Conservation (phyloP, 2,888 invertebrate species). For the Physocephala rufipes region DNA sequence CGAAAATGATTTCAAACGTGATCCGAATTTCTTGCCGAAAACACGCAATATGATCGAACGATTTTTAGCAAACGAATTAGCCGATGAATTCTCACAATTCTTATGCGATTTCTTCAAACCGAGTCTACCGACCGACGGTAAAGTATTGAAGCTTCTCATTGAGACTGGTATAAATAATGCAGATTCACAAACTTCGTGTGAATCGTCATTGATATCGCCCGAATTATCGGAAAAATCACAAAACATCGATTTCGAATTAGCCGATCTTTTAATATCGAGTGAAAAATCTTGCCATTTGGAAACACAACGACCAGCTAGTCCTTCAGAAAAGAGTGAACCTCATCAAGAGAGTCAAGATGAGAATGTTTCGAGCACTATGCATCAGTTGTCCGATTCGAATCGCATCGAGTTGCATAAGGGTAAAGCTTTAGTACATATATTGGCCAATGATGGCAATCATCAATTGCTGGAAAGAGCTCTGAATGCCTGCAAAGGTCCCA, state of each 20-base stretch:
- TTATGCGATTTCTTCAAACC: slow-evolving; percentile 69
- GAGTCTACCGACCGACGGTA: slow-evolving; percentile 75
- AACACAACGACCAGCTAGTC: slow-evolving; percentile 61
- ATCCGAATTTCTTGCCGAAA: slow-evolving; percentile 63
- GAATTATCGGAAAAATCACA: slow-evolving; percentile 65
- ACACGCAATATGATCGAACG: slow-evolving; percentile 63
- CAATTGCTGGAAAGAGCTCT: slow-evolving; percentile 73
- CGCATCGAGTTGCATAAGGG: slow-evolving; percentile 68
- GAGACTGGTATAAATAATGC: slow-evolving; percentile 76
- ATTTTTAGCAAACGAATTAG: slow-evolving; percentile 64
- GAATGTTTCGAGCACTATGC: slow-evolving; percentile 61
- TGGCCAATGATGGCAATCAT: slow-evolving; percentile 80
- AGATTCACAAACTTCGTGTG: slow-evolving; percentile 64
- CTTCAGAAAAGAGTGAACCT: slow-evolving; percentile 64
- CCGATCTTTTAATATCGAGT: slow-evolving; percentile 63
- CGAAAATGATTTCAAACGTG: slow-evolving; percentile 63
- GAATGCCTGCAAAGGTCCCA: slow-evolving; percentile 69
- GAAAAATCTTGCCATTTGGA: slow-evolving; percentile 64
- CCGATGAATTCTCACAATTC: slow-evolving; percentile 62
- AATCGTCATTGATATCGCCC: slow-evolving; percentile 65
- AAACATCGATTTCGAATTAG: slow-evolving; percentile 65
- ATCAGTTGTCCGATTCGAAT: slow-evolving; percentile 64
- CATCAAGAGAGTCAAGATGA: slow-evolving; percentile 64
- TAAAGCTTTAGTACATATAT: slow-evolving; percentile 78
- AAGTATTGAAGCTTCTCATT: slow-evolving; percentile 75